Evolutionary conservation across 2,888 invertebrate species (phyloP).

Genomic region (Nomada ferruginata): DNA sequence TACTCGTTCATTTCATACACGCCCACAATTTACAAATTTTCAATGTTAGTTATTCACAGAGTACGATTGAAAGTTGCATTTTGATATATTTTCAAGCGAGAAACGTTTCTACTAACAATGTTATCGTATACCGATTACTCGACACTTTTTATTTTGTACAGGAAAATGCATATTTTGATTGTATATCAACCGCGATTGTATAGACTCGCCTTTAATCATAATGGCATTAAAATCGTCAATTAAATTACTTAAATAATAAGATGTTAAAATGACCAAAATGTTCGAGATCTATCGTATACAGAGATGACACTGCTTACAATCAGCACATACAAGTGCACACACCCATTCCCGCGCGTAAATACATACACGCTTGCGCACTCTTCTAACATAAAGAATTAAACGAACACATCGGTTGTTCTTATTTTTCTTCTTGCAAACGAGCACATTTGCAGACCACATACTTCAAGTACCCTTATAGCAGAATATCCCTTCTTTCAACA

Average conservation of each 20-base stretch:
- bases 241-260: background rate
- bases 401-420: background rate
- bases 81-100: background rate
- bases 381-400: background rate
- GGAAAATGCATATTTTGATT: background rate
- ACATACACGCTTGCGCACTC: background rate
- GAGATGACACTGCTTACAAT: background rate
- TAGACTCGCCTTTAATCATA: background rate
- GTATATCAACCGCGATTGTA: background rate
- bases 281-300: background rate
- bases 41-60: background rate
- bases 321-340: background rate
- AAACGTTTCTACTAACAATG: background rate
- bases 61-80: background rate
- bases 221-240: background rate
- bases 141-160: background rate
- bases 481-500: background rate
- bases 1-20: conserved; percentile 17
- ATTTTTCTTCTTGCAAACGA: background rate
- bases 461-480: background rate
- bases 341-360: background rate
- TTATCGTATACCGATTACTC: conserved; percentile 6
- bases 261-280: background rate
- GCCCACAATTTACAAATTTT: conserved; percentile 13
- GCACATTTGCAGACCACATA: conserved; percentile 1